Evolutionary conservation across 2,113 vertebrate genomes (phyloP).

Genomic region (Centropus bengalensis): DNA sequence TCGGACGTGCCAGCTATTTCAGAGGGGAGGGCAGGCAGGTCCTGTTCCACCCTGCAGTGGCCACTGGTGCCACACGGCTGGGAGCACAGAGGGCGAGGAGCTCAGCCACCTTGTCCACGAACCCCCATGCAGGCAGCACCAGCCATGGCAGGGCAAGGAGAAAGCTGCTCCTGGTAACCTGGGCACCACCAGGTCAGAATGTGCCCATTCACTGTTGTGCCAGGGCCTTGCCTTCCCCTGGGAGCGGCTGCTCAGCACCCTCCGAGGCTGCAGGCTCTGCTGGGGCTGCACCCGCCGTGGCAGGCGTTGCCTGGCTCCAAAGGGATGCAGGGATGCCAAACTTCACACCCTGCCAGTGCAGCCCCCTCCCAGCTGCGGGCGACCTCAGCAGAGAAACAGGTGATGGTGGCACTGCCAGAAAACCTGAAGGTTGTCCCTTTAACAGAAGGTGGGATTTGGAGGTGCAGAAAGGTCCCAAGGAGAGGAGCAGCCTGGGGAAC

Average conservation of each 20-base stretch:
- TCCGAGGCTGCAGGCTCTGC: not conserved
- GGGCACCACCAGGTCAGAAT: rapidly evolving
- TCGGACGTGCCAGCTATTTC: too few relatives aligned
- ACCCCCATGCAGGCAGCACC: not conserved
- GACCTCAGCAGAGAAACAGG: not conserved
- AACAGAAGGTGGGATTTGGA: not conserved
- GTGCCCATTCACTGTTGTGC: not conserved
- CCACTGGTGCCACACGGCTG: not conserved
- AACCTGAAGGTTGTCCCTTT: not conserved
- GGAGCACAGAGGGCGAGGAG: not conserved
- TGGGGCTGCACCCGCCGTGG: rapidly evolving
- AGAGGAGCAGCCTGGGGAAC: not conserved
- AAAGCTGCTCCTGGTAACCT: not conserved
- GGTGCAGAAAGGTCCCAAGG: not conserved
- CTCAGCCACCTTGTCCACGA: not conserved
- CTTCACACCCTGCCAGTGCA: not conserved
- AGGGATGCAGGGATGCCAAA: not conserved
- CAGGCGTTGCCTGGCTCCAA: not conserved
- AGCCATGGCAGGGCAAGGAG: not conserved
- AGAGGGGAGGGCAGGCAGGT: not conserved
- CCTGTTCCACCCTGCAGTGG: not conserved
- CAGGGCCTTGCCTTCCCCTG: not conserved
- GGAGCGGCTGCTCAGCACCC: not conserved
- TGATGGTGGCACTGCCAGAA: not conserved
- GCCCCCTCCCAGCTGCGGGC: not conserved